Conservation (phyloP, 1,140 invertebrate species). For the Matsumurasca onukii region DNA sequence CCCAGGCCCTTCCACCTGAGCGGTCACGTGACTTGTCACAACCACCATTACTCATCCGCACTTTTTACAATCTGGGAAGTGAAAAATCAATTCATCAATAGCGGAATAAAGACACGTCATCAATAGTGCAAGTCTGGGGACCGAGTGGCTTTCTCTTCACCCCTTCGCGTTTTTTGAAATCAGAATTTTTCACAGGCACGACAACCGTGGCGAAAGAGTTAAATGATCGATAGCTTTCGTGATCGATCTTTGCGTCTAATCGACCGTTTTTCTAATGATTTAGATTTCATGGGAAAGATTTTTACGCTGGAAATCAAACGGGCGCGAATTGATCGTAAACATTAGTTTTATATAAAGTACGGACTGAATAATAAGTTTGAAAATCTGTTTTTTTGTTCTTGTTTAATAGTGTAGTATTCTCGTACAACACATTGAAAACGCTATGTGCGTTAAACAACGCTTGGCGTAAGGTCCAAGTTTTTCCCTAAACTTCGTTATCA, state of each 20-base stretch:
- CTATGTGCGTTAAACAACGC: too few relatives aligned
- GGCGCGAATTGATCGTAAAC: too few relatives aligned
- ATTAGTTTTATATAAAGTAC: too few relatives aligned
- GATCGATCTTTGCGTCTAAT: conserved; percentile 13
- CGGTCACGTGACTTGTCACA: neutral
- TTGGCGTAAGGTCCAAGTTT: too few relatives aligned
- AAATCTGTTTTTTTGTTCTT: too few relatives aligned
- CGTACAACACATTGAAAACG: too few relatives aligned
- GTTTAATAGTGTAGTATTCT: too few relatives aligned
- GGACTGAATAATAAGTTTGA: too few relatives aligned
- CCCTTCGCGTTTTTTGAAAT: conserved; percentile 24
- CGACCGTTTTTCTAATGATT: conserved; percentile 25
- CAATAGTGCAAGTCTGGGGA: conserved; percentile 5
- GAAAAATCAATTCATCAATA: conserved; percentile 21
- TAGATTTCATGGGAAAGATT: conserved; percentile 23
- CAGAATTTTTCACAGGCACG: conserved; percentile 16
- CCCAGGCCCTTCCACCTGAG: neutral
- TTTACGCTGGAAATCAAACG: neutral
- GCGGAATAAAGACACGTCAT: conserved; percentile 7
- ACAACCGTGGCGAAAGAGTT: conserved; percentile 18
- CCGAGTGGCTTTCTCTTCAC: conserved; percentile 12
- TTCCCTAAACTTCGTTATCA: too few relatives aligned
- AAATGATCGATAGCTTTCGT: conserved; percentile 20
- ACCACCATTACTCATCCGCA: conserved; percentile 12
- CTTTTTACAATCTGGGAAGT: conserved; percentile 21